These are phyloP conservation scores for Sphaerophoria taeniata DNA, from an alignment of 2,888 invertebrate genomes.

Conservation along the genomic window DNA sequence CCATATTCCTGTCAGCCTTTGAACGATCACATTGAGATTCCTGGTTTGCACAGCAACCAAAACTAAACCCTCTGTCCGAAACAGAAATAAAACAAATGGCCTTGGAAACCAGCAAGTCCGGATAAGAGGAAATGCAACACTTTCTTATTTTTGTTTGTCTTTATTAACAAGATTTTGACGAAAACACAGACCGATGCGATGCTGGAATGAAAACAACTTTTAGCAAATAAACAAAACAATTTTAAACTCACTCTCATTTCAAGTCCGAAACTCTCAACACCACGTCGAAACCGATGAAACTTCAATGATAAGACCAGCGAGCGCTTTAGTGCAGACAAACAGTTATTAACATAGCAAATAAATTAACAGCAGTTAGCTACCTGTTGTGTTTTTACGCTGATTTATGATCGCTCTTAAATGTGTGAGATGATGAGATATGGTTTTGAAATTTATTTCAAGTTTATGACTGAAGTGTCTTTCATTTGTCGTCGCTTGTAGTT, in stretches of 20 bases:
- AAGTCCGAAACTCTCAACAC: conserved; percentile 18
- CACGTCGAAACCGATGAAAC: conserved; percentile 60
- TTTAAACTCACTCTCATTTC: conserved; percentile 46
- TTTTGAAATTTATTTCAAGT: conserved; percentile 71
- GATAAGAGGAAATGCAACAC: conserved; percentile 63
- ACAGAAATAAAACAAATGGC: neutral
- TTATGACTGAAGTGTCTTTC: conserved; percentile 63
- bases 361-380: conserved; percentile 74
- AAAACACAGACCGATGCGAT: conserved; percentile 9
- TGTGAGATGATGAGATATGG: conserved; percentile 74
- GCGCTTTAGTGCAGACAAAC: conserved; percentile 70
- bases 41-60: conserved; percentile 4
- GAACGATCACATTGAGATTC: conserved; percentile 9
- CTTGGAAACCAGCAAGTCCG: conserved; percentile 45
- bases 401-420: conserved; percentile 71
- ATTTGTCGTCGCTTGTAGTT: conserved; percentile 33
- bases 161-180: conserved; percentile 46
- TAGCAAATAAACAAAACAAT: conserved; percentile 22
- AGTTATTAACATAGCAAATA: conserved; percentile 74
- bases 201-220: conserved; percentile 3
- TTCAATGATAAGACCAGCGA: conserved; percentile 53
- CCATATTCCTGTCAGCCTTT: conserved; percentile 14
- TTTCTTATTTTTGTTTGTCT: conserved; percentile 56
- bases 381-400: conserved; percentile 72
- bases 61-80: neutral